Base-by-base conservation (phyloP, 2,888 invertebrate species). In the Kryphioiulus occultus region DNA sequence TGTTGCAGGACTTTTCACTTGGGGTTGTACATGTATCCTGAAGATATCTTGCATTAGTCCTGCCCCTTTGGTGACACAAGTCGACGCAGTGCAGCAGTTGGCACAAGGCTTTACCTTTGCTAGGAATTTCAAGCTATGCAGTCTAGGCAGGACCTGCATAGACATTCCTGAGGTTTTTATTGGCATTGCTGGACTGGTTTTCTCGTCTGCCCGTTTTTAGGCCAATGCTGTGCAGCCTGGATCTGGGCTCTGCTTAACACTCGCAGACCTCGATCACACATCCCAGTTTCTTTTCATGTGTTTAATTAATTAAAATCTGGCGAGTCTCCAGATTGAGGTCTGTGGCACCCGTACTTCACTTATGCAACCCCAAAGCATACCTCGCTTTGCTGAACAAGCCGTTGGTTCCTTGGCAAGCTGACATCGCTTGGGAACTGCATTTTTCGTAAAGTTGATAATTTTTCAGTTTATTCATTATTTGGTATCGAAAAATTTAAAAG, bases 151-250 rank as follows among this genome's bases (percentile, higher is more conserved):
- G 53, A 68, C 68, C 68, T 12, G 26, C 15, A 68, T 68, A 68
- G 68, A 68, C 68, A 68, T 68, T 68, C 68, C 68, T 26, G 68
- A 68, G 68, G 68, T 68, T 68, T 68, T 68, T 68, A 68, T 68
- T 68, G 68, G 68, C 68, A 68, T 68, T 68, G 68, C 68, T 68
- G 68, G 68, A 68, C 68, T 68, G 68, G 68, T 68, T 68, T 68
- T 68, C 26, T 68, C 68, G 26, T n/a, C 26, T 68, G 68, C 68
- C 68, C 26, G 68, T 26, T 68, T 68, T 68, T 68, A 68, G 68
- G 68, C 68, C 68, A 68, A 68, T 68, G 68, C 68, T 68, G 26
- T 26, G 68, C 68, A 26, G 68, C 68, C 26, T 9, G 68, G 26
- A 68, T 68, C 26, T 26, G 68, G 68, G 68, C 68, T 68, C 12